Evolutionary conservation across 2,797 vertebrate species (phyloP).

Genomic region (Monodelphis domestica): DNA sequence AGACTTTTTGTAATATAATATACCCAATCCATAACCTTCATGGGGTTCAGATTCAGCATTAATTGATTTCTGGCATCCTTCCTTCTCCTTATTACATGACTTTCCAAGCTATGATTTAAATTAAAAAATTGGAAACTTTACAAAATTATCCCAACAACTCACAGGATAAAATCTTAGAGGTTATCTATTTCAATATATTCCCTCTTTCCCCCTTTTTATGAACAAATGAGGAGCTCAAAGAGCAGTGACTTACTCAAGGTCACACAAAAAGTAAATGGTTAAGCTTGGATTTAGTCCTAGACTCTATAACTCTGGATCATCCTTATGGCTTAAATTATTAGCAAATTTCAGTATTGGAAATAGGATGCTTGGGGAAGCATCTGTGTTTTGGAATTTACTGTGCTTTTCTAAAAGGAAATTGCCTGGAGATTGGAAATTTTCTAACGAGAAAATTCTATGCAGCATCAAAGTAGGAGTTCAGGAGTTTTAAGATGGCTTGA

Average conservation of each 20-base stretch:
- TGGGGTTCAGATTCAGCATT: neutral
- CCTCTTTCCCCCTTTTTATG: neutral
- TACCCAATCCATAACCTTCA: neutral
- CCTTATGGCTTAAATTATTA: neutral
- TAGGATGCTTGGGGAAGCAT: neutral
- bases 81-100: neutral
- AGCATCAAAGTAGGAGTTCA: slow-evolving; percentile 1
- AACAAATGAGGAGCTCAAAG: neutral
- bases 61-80: neutral
- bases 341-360: neutral
- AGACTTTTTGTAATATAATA: neutral
- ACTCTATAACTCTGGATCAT: neutral
- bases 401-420: slow-evolving; percentile 1
- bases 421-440: neutral
- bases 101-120: neutral
- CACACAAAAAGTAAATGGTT: neutral
- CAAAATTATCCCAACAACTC: neutral
- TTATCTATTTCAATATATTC: neutral
- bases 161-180: neutral
- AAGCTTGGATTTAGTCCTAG: neutral
- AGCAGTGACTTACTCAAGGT: neutral
- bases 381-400: neutral
- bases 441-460: neutral
- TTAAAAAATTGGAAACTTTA: neutral
- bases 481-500: neutral